These are phyloP conservation scores for Orientallactaga bullata DNA, from an alignment of 2,113 vertebrate genomes.

Conservation along the genomic window DNA sequence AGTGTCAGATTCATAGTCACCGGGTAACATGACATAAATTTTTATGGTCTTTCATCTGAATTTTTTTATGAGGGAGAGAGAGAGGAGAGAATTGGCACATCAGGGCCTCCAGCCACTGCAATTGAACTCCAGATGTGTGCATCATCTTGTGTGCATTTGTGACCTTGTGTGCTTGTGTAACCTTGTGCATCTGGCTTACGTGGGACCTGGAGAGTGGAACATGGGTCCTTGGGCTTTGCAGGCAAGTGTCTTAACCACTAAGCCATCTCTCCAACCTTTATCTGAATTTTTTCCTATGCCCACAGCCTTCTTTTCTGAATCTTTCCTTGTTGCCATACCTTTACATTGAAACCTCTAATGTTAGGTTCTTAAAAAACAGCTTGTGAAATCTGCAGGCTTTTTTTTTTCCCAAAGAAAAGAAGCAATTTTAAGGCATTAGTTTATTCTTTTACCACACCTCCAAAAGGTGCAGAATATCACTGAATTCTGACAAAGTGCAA, in stretches of 20 bases:
- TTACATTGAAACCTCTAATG: constrained; percentile 19
- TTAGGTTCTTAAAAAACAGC: constrained; percentile 37
- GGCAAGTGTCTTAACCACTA: too few relatives aligned
- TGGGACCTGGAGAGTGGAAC: too few relatives aligned
- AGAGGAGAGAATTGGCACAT: too few relatives aligned
- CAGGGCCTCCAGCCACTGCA: too few relatives aligned
- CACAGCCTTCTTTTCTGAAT: constrained; percentile 12
- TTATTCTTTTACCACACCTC: constrained; percentile 34
- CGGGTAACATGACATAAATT: constrained; percentile 11
- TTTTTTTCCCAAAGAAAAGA: background rate
- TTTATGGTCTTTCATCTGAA: constrained; percentile 53
- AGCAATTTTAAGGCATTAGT: constrained; percentile 23
- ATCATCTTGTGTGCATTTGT: too few relatives aligned
- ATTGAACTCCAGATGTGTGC: too few relatives aligned
- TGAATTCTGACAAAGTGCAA: constrained; percentile 17
- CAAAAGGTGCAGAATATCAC: constrained; percentile 1
- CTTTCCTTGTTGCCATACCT: background rate
- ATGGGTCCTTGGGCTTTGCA: too few relatives aligned
- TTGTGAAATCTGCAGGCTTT: background rate
- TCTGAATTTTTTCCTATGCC: background rate
- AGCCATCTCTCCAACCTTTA: too few relatives aligned
- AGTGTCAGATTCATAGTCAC: constrained; percentile 14
- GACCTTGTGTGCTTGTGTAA: too few relatives aligned
- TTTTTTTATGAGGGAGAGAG: background rate
- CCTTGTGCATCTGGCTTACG: too few relatives aligned